A percentile compares a stretch with the other conserved stretches of the same genome.
These are phyloP conservation scores for Silurus aristotelis DNA, from an alignment of 2,797 vertebrate genomes.

Conservation along the genomic window DNA sequence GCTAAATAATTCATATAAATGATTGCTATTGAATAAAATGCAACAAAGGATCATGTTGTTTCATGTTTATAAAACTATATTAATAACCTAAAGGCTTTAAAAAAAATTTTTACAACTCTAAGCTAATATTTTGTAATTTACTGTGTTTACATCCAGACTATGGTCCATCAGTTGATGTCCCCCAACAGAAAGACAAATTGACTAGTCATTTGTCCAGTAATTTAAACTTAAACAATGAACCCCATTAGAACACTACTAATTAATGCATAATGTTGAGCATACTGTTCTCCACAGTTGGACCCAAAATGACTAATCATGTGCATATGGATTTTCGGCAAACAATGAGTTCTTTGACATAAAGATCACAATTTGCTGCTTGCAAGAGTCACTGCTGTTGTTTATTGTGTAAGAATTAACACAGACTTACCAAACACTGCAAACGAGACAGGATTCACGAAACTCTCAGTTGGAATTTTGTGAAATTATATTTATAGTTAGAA, in stretches of 20 bases:
- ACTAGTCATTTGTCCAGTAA: not conserved
- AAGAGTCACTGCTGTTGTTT: constrained; percentile 58
- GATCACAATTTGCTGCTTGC: constrained; percentile 56
- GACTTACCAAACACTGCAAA: constrained; percentile 57
- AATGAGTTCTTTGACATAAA: constrained; percentile 70
- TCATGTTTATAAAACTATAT: not conserved
- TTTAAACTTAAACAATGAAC: not conserved
- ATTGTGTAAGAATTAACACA: constrained; percentile 66
- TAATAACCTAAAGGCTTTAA: not conserved
- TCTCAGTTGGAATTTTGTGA: constrained; percentile 23
- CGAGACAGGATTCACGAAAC: constrained; percentile 19
- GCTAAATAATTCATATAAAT: not conserved
- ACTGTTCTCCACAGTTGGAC: constrained; percentile 42
- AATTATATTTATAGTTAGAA: not conserved
- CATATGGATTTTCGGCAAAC: constrained; percentile 61
- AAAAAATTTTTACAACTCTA: not conserved
- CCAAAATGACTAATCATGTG: constrained; percentile 54
- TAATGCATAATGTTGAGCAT: constrained; percentile 11
- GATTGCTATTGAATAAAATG: not conserved
- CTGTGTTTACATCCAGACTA: not conserved
- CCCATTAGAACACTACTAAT: not conserved
- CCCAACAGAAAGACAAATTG: not conserved
- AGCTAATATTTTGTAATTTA: not conserved
- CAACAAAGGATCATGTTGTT: not conserved
- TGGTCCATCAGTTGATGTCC: not conserved